Base-by-base conservation (phyloP, 1,140 invertebrate species). In the Oppia nitens region DNA sequence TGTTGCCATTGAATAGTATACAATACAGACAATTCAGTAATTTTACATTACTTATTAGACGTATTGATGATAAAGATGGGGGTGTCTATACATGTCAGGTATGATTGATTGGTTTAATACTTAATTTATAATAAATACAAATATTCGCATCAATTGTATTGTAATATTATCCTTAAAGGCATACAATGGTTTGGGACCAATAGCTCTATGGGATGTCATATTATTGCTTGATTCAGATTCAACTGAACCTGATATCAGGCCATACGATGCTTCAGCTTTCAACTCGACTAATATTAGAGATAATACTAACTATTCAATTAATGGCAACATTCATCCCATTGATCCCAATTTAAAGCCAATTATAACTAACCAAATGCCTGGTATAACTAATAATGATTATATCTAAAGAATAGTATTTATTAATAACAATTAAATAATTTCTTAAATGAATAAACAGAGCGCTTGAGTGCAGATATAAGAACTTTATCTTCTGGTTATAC, bases 101-200 rank as follows among this genome's bases (percentile, higher is more conserved):
- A 53, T 27, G 53, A 17, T 57, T 3, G 4, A 3, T 56, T 47
- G 45, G 40, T 21, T 47, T n/a, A n/a, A 45, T 49, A 12, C 12
- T 17, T 45, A 23, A n/a, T 24, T 56, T 20, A 47, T 57, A 21
- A 12, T 56, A 53, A 3, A 17, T 6, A 20, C 24, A 20, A 45
- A 29, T 3, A 6, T 56, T 17, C n/a, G 12, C 3, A 6, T 56
- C 32, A 3, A 47, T 53, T 40, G 3, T 54, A 4, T 21, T 12
- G n/a, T 12, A 32, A 20, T 71, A 91, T 69, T 83, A 81, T 0
- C 92, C n/a, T n/a, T 87, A 66, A 83, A 87, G 66, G 85, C 85
- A 0, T 91, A 85, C 69, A 91, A 91, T 67, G 85, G 84, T 1
- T 67, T 81, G 4, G 84, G 83, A 2, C 78, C 79, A 58, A 80